Base-by-base conservation (phyloP, 2,113 vertebrate species). In the Eulemur rufifrons region DNA sequence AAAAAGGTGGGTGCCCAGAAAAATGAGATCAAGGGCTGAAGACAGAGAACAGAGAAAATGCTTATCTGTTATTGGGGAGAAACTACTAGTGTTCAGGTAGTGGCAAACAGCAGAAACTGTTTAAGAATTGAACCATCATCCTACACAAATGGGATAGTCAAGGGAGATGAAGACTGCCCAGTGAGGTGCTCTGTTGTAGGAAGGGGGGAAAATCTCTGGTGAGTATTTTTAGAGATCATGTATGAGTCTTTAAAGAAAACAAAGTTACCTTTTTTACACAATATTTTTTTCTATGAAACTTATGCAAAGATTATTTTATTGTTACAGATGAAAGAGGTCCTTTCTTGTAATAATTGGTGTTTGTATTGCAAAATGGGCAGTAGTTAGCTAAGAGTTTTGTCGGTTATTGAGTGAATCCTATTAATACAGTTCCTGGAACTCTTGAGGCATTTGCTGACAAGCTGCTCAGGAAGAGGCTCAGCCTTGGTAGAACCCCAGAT, bases 181-280 rank as follows among this genome's bases (percentile, higher is more conserved):
- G 42, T 39, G 25, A 85, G 13, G 0, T 83, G 21, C 25, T 93
- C 37, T 50, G 39, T 80, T 69, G 32, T 63, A 50, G 50, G 27
- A 81, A 81, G 52, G 25, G 23, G 59, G 45, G 17, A 47, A 74
- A 86, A 74, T 74, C 32, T 90, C 59, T 86, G 45, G 76, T 0
- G 20, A 32, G 21, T 64, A 52, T 59, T 95, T 89, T 86, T 74
- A 59, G 34, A 84, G n/a, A 54, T 88, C 18, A 42, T 76, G 3
- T 63, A 45, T 63, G 76, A 95, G 15, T 74, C 50, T 96, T 83
- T 64, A 90, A 95, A 83, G 74, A 86, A 89, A 95, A 69, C 42
- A 73, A 27, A 77, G 32, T 80, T 90, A 42, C 34, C 42, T 59
- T 78, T 86, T 54, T 86, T 80, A 73, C 11, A 37, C 7, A 5